These are phyloP conservation scores for Perdita meconis DNA, from an alignment of 2,888 invertebrate species.

Conservation along the genomic window DNA sequence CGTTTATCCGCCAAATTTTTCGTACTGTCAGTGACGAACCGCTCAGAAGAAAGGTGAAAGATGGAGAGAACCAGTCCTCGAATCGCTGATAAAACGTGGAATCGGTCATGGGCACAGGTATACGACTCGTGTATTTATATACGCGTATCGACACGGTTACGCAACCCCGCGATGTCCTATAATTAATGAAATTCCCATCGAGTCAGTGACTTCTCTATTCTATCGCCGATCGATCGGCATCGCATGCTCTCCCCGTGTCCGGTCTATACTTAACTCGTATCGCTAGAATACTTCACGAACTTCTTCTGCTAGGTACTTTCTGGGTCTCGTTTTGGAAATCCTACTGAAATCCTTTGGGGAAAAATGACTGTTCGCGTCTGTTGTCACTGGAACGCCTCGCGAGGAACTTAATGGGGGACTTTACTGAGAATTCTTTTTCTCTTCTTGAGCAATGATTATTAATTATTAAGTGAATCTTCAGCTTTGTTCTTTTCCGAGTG, in stretches of 20 bases:
- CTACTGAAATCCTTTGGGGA: not conserved
- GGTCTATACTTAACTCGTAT: constrained; percentile 43
- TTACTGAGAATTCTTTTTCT: too few species aligned
- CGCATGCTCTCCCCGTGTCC: constrained; percentile 21
- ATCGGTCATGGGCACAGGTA: not conserved
- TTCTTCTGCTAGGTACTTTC: constrained; percentile 31
- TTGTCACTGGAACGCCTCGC: not conserved
- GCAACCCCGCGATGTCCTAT: constrained; percentile 52
- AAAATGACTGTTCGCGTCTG: constrained; percentile 1
- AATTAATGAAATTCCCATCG: constrained; percentile 64
- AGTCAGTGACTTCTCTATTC: constrained; percentile 58
- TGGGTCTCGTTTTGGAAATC: constrained; percentile 25
- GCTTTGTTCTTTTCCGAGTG: not conserved
- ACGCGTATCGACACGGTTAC: constrained; percentile 50
- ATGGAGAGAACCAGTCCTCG: not conserved
- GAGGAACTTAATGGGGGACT: not conserved
- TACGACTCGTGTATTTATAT: constrained; percentile 51
- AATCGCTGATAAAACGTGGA: constrained; percentile 13
- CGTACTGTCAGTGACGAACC: not conserved
- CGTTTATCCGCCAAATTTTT: not conserved
- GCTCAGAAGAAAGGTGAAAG: not conserved
- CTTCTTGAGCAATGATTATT: too few species aligned
- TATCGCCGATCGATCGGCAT: constrained; percentile 47
- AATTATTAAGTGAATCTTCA: too few species aligned
- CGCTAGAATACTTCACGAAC: constrained; percentile 28